Evolutionary conservation across 1,140 invertebrate genomes (phyloP), one percentile per base, ranked within the genome.

Genomic region (Heliothis subflexa): DNA sequence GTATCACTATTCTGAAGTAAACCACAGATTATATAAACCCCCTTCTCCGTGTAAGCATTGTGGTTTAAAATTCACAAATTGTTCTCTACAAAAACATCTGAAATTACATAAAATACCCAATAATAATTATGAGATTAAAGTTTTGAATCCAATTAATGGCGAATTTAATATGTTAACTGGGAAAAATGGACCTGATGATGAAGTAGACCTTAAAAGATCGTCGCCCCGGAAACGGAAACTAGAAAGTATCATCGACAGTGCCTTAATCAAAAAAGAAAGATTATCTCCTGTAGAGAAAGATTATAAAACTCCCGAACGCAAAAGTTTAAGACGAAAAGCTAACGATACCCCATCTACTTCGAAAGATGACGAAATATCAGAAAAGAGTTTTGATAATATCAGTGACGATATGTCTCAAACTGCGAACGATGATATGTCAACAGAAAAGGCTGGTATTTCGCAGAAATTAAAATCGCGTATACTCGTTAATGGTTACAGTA

Each of bases 61-160:
- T 21, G 73, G 73, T 3, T 14, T 75, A 3, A 62, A 21, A 50
- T 75, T 75, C 16, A 70, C 45, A 13, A 33, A 75, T 2, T 40
- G 13, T 45, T 50, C 21, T 0, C 16, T 7, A 10, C 7, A 47
- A 21, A 66, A 62, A 52, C 73, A 75, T 33, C 10, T 16, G 0
- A 14, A n/a, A 4, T 16, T 75, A 1, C 73, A 75, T 16, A 18
- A 3, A 1, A 3, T 54, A 11, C 7, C 25, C 0, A 75, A 25
- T 12, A 21, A 16, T 25, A 25, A 75, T 5, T 75, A 33, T 40
- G 18, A 33, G 18, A 75, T 75, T 18, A 62, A 75, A 64, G 14
- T 75, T 3, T 2, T 75, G 0, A 49, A 75, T 0, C 47, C 59
- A 0, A 11, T 33, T 18, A 75, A 2, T 14, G 49, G 47, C 0